A percentile compares a stretch with the other conserved stretches of the same genome.
phyloP scores from a whole-genome alignment of 2,797 vertebrate species.

The Artibeus jamaicensis region DNA sequence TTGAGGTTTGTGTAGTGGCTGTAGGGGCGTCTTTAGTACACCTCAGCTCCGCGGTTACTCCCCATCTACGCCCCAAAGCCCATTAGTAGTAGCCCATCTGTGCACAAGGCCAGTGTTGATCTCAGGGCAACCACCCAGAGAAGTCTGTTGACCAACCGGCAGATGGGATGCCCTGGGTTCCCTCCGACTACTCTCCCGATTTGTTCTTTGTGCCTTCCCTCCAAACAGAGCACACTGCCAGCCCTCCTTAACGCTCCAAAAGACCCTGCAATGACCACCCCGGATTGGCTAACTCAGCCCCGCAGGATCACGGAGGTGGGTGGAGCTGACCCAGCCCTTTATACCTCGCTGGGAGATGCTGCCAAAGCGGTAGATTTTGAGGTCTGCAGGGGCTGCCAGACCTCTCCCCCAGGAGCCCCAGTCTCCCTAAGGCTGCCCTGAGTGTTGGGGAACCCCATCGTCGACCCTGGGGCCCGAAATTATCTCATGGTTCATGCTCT shows the following conservation, averaged over 20 bases:
- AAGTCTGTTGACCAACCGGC: background rate
- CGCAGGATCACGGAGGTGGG: background rate
- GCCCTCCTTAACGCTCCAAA: background rate
- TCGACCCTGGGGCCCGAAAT: background rate
- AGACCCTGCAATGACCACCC: background rate
- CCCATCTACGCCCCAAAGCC: background rate
- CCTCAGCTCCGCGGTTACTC: background rate
- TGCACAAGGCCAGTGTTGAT: background rate
- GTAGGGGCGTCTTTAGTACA: background rate
- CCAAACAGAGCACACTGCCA: background rate
- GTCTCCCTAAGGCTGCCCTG: background rate
- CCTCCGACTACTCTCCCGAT: background rate
- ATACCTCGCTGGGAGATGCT: background rate
- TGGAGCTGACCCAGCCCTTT: background rate
- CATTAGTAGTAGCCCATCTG: background rate
- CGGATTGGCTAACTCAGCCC: background rate
- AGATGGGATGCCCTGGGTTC: background rate
- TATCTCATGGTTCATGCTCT: background rate
- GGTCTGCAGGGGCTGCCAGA: background rate
- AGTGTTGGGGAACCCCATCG: background rate
- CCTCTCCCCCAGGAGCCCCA: background rate
- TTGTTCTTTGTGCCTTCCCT: background rate
- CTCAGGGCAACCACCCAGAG: background rate
- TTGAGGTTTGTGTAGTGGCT: background rate
- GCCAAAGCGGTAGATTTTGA: rapidly evolving